Base-by-base conservation (phyloP, 2,888 invertebrate genomes). In the Parnassius apollo region DNA sequence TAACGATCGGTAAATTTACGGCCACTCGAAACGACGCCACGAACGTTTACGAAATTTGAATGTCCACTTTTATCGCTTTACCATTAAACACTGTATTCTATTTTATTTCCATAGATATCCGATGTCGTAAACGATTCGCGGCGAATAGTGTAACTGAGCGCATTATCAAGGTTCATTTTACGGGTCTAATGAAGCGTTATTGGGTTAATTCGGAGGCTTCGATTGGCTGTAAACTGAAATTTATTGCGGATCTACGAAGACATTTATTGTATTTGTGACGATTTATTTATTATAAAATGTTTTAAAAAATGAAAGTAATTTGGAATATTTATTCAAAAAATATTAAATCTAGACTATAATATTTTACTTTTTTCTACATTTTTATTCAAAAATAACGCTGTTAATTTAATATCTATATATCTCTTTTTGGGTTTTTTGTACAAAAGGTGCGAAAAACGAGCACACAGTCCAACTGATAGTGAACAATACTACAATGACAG, bases 121-220 rank as follows among this genome's bases (percentile, higher is more conserved):
- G 62, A 61, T 60, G 66, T 68, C 65, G 67, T 69, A 71, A 71
- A 66, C 62, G 62, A 59, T 68, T 65, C 65, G 62, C 61, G 64
- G 68, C 35, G 66, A 58, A 64, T 67, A 57, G 65, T 65, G 69
- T 71, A 61, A 68, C 65, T 67, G 66, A 69, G 66, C 67, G 68
- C 67, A 70, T 69, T 72, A 75, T 73, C 69, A 57, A 67, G 60
- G 66, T 65, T 64, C 68, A 68, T 70, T 81, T 82, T 77, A 78
- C 72, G 68, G 66, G 45, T 51, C 69, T 76, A 78, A 78, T 78
- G 77, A 72, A 78, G 71, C 70, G 71, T 65, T 77, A 78, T 78
- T 74, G 77, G 77, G 74, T 76, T 80, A 78, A 79, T 81, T 77
- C 71, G 68, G 68, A 66, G 63, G 68, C 69, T 55, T 52, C 67